These are phyloP conservation scores for Ardeotis arabs DNA, from an alignment of 2,113 vertebrate genomes.

Conservation along the genomic window DNA sequence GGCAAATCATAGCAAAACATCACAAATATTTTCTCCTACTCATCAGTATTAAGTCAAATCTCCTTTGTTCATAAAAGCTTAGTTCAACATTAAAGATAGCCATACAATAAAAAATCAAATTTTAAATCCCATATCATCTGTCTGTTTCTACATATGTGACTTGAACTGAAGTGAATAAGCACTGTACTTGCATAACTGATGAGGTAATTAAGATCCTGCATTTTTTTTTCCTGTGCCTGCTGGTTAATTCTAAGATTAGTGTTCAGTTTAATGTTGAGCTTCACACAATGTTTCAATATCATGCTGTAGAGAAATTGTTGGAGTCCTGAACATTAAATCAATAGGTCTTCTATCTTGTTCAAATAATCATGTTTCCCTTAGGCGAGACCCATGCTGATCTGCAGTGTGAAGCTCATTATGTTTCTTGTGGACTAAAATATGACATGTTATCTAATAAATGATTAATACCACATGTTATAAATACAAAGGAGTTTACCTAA, in stretches of 20 bases:
- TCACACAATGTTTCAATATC: neutral
- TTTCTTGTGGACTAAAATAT: slow-evolving; percentile 32
- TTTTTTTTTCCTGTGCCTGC: neutral
- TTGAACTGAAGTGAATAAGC: neutral
- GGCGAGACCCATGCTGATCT: neutral
- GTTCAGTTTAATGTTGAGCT: slow-evolving; percentile 29
- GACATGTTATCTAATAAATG: slow-evolving; percentile 10
- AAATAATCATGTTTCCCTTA: slow-evolving; percentile 6
- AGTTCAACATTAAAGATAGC: neutral
- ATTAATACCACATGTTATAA: neutral
- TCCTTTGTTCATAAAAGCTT: neutral
- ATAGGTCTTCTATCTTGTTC: slow-evolving; percentile 34
- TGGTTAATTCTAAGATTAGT: slow-evolving; percentile 39
- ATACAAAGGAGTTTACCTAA: neutral
- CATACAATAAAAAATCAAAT: neutral
- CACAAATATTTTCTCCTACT: neutral
- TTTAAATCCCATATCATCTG: neutral
- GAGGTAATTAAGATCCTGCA: neutral
- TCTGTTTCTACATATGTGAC: neutral
- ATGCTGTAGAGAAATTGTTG: neutral
- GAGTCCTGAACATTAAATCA: slow-evolving; percentile 24
- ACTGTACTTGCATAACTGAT: neutral
- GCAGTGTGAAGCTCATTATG: slow-evolving; percentile 6
- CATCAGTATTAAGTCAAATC: neutral
- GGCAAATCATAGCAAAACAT: neutral